Percentiles rank a stretch among this genome's conserved stretches.
These are phyloP conservation scores for Melikaiella ostensackeni DNA, from an alignment of 2,888 invertebrate species.

Conservation along the genomic window DNA sequence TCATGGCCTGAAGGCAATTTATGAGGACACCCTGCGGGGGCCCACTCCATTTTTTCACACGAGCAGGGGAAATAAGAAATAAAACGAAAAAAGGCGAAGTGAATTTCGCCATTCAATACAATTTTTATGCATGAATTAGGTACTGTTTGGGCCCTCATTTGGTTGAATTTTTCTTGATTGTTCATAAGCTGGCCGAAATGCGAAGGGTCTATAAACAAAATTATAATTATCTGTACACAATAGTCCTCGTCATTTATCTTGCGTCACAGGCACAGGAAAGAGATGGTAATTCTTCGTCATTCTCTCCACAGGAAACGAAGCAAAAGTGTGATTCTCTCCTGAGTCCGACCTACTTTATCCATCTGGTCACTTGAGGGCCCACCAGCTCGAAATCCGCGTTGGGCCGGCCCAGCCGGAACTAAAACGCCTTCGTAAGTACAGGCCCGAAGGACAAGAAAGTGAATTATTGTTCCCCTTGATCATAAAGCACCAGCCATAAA, in stretches of 20 bases:
- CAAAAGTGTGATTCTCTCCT: constrained; percentile 52
- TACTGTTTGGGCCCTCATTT: background rate
- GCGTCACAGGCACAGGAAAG: constrained; percentile 4
- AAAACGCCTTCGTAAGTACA: constrained; percentile 49
- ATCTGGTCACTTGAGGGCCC: constrained; percentile 52
- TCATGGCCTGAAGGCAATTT: no score
- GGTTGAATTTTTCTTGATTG: background rate
- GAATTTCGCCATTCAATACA: background rate
- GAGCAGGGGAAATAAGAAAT: no score
- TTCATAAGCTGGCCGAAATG: constrained; percentile 4
- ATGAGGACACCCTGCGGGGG: no score
- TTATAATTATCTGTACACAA: constrained; percentile 25
- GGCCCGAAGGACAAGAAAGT: constrained; percentile 45
- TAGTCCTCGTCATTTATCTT: background rate
- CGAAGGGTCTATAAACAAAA: background rate
- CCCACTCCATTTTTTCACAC: no score
- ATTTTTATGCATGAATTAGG: background rate
- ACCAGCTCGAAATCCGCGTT: constrained; percentile 52
- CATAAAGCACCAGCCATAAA: background rate
- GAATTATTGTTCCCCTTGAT: constrained; percentile 41
- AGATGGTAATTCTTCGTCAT: constrained; percentile 2
- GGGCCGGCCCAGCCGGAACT: constrained; percentile 49
- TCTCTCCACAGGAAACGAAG: constrained; percentile 48
- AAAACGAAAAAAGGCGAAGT: no score
- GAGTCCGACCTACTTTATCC: constrained; percentile 51